Evolutionary conservation across 2,888 invertebrate species (phyloP).

Genomic region (Ennomos quercinarius): DNA sequence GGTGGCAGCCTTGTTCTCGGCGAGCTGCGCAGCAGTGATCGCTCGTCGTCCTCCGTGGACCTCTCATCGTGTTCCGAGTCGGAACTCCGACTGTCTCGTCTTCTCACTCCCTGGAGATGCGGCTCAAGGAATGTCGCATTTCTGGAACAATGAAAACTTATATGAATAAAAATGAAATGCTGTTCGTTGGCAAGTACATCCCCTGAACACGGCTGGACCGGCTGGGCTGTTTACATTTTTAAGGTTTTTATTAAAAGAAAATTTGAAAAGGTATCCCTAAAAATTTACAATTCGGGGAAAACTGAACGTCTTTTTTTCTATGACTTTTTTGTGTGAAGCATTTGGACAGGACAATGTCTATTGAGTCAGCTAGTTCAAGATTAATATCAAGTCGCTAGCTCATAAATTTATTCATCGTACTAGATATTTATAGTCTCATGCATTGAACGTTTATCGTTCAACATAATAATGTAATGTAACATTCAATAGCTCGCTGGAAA

Average conservation of each 20-base stretch:
- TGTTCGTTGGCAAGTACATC: no score
- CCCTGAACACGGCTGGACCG: no score
- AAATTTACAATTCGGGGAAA: no score
- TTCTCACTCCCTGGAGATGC: constrained; percentile 87
- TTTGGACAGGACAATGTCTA: no score
- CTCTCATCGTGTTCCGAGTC: constrained; percentile 82
- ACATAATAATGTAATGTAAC: neutral
- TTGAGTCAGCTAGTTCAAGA: neutral
- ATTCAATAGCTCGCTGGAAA: neutral
- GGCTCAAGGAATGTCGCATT: constrained; percentile 91
- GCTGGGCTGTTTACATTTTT: no score
- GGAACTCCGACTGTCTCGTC: constrained; percentile 78
- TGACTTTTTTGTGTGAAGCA: no score
- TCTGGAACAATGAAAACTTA: constrained; percentile 81
- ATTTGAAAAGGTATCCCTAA: no score
- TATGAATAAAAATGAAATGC: no score
- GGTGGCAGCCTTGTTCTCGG: constrained; percentile 76
- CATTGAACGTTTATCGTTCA: neutral
- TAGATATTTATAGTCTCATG: constrained; percentile 1
- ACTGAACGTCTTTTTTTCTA: no score
- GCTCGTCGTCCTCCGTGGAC: constrained; percentile 79
- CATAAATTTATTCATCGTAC: constrained; percentile 2
- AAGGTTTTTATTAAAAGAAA: no score
- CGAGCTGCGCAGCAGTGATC: constrained; percentile 74
- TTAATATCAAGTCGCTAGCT: constrained; percentile 8